Conservation (phyloP, 2,113 vertebrate species). For the Xiphias gladius region DNA sequence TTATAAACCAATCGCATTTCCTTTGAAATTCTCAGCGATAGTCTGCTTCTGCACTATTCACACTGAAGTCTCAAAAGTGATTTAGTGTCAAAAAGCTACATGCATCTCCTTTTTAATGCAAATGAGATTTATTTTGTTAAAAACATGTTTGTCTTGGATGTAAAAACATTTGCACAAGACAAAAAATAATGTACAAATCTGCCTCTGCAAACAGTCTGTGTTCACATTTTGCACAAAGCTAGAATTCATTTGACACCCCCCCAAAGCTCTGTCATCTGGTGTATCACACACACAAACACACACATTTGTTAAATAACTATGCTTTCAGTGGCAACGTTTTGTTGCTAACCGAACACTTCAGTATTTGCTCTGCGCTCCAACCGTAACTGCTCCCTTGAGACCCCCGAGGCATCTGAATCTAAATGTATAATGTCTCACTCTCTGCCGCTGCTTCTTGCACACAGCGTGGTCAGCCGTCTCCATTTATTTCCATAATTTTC, state of each 20-base stretch:
- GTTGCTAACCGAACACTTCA: constrained; percentile 54
- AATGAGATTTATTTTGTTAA: not conserved
- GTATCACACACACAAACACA: constrained; percentile 22
- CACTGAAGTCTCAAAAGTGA: not conserved
- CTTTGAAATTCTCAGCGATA: not conserved
- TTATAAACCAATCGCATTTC: constrained; percentile 3
- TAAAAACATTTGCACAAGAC: not conserved
- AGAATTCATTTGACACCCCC: constrained; percentile 31
- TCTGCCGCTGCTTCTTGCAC: constrained; percentile 25
- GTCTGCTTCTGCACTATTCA: not conserved
- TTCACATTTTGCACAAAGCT: constrained; percentile 44
- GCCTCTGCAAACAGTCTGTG: constrained; percentile 33
- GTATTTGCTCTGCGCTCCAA: constrained; percentile 64
- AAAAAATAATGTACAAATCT: constrained; percentile 13
- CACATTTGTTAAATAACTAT: not conserved
- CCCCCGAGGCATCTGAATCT: constrained; percentile 56
- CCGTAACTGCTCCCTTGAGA: constrained; percentile 60
- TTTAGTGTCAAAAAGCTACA: not conserved
- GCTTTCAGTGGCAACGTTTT: constrained; percentile 6
- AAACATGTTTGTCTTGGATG: constrained; percentile 15
- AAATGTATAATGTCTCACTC: constrained; percentile 52
- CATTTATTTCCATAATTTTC: constrained; percentile 67
- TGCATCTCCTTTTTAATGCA: constrained; percentile 1
- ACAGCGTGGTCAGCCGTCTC: constrained; percentile 55
- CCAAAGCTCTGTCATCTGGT: constrained; percentile 35